These are phyloP conservation scores for Coleophora deauratella DNA, from an alignment of 2,888 invertebrate genomes.

Conservation along the genomic window DNA sequence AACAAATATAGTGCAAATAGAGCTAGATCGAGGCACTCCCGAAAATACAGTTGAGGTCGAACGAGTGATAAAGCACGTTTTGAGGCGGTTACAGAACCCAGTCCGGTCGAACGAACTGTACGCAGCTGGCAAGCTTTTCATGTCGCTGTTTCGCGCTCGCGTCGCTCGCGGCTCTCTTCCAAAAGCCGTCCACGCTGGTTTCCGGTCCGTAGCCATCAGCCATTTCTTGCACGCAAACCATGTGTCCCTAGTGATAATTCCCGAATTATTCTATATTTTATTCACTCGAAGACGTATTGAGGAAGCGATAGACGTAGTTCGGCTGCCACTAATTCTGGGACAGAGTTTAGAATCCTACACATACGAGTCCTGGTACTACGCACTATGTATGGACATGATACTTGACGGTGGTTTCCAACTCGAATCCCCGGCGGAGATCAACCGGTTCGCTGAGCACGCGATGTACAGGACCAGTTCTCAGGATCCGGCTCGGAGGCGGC, in stretches of 20 bases:
- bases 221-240: constrained; percentile 52
- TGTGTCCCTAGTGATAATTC: constrained; percentile 54
- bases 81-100: constrained; percentile 38
- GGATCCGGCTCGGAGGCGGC: constrained; percentile 39
- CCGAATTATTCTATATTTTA: constrained; percentile 57
- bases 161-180: constrained; percentile 43
- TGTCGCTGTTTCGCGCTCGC: constrained; percentile 54
- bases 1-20: constrained; percentile 58
- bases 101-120: constrained; percentile 56
- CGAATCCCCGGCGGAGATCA: constrained; percentile 60
- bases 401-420: constrained; percentile 72
- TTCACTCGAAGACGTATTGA: constrained; percentile 54
- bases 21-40: constrained; percentile 47
- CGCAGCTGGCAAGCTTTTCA: constrained; percentile 56
- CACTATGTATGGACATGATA: constrained; percentile 71
- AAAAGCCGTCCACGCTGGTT: constrained; percentile 49
- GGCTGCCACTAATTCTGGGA: constrained; percentile 37
- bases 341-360: constrained; percentile 32
- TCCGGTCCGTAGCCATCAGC: constrained; percentile 52
- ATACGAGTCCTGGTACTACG: constrained; percentile 70
- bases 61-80: constrained; percentile 36
- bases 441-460: constrained; percentile 47
- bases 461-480: constrained; percentile 32
- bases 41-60: constrained; percentile 49
- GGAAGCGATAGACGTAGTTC: constrained; percentile 63